Evolutionary conservation across 2,113 vertebrate genomes (phyloP).

Genomic region (Gobius niger): DNA sequence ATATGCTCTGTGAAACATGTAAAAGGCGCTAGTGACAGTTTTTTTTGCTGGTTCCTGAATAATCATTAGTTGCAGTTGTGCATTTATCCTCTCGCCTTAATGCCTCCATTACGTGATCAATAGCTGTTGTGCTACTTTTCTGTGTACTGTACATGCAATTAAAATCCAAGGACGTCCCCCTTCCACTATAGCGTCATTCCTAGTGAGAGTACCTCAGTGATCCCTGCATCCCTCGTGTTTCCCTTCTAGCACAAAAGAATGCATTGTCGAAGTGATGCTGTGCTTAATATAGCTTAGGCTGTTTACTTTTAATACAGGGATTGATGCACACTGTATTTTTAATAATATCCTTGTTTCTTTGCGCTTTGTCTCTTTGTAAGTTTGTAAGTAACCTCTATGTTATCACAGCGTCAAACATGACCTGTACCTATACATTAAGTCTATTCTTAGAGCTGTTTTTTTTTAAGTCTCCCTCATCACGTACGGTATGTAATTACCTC

Average conservation of each 20-base stretch:
- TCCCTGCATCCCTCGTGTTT: slow-evolving; percentile 12
- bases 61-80: too few relatives aligned
- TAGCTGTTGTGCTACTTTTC: neutral
- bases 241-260: slow-evolving; percentile 7
- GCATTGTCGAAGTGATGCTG: slow-evolving; percentile 7
- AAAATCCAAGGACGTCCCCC: neutral
- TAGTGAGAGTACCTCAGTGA: neutral
- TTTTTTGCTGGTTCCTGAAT: too few relatives aligned
- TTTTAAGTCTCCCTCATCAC: neutral
- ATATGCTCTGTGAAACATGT: too few relatives aligned
- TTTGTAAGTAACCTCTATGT: slow-evolving; percentile 9
- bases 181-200: neutral
- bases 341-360: neutral
- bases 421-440: slow-evolving; percentile 7
- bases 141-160: neutral
- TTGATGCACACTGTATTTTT: neutral
- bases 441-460: slow-evolving; percentile 10
- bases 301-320: neutral
- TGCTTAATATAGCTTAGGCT: neutral
- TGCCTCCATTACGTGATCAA: too few relatives aligned
- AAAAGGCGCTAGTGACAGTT: too few relatives aligned
- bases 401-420: neutral
- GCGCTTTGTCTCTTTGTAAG: neutral
- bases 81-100: too few relatives aligned
- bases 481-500: slow-evolving; percentile 28